Percentiles rank a stretch among this genome's conserved stretches.
phyloP scores from a whole-genome alignment of 2,113 vertebrate genomes.

The Struthidea cinerea region DNA sequence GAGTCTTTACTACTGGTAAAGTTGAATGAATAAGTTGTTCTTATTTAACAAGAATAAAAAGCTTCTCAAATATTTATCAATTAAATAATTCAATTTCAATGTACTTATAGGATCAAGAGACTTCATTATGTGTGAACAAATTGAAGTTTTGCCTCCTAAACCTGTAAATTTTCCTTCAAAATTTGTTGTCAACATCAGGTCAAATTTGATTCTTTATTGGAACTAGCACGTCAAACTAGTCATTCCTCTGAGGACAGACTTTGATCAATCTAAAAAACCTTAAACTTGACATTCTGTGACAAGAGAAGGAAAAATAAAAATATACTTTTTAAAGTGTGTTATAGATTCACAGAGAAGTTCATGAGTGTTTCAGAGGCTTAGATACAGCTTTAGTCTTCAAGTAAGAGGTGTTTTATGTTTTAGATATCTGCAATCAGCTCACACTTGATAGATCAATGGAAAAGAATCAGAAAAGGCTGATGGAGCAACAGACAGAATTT shows the following conservation, averaged over 20 bases:
- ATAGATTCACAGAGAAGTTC: not conserved
- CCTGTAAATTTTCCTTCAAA: not conserved
- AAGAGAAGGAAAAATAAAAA: not conserved
- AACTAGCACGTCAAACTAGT: not conserved
- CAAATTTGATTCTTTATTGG: not conserved
- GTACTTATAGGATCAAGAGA: not conserved
- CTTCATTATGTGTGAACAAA: not conserved
- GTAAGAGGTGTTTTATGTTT: not conserved
- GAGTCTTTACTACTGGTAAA: not conserved
- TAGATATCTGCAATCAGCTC: not conserved
- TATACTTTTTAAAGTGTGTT: not conserved
- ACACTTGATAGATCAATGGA: not conserved
- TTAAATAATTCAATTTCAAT: not conserved
- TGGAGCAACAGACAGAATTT: not conserved
- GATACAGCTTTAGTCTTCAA: not conserved
- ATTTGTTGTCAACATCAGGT: fast-evolving
- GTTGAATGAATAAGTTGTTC: too few species aligned
- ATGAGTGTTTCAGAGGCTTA: not conserved
- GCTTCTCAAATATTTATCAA: not conserved
- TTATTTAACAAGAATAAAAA: not conserved
- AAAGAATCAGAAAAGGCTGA: not conserved
- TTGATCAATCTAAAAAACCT: not conserved
- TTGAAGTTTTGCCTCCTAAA: not conserved
- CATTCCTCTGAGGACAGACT: not conserved
- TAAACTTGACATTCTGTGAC: not conserved